These are phyloP conservation scores for Chrysemys picta DNA, from an alignment of 2,113 vertebrate species.

Conservation along the genomic window DNA sequence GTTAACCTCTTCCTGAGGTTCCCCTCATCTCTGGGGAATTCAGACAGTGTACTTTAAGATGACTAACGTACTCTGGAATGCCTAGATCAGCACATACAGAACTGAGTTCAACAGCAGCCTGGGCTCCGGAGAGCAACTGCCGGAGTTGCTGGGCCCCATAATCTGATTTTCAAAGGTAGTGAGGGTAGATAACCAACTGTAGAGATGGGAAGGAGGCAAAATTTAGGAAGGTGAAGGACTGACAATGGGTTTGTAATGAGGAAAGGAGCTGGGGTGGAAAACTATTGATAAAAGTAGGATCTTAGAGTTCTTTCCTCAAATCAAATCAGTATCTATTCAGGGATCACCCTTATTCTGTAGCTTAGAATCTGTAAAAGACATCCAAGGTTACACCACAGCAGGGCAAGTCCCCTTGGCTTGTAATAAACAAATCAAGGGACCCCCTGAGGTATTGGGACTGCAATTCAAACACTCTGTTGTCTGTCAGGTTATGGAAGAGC, in stretches of 20 bases:
- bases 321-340: slow-evolving; percentile 50
- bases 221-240: slow-evolving; percentile 55
- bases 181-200: slow-evolving; percentile 52
- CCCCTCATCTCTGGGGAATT: not conserved
- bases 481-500: slow-evolving; percentile 22
- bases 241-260: slow-evolving; percentile 55
- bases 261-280: slow-evolving; percentile 32
- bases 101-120: slow-evolving; percentile 5
- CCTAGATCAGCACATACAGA: not conserved
- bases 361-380: slow-evolving; percentile 39
- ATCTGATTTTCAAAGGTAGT: slow-evolving; percentile 55
- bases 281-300: slow-evolving; percentile 3
- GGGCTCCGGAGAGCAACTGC: slow-evolving; percentile 18
- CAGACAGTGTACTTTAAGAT: not conserved
- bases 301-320: slow-evolving; percentile 51
- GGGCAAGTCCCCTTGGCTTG: slow-evolving; percentile 3
- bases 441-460: slow-evolving; percentile 5
- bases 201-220: slow-evolving; percentile 27
- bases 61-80: not conserved
- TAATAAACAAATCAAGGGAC: slow-evolving; percentile 38
- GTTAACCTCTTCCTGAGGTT: not conserved
- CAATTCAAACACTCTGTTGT: slow-evolving; percentile 22
- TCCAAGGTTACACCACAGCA: slow-evolving; percentile 42
- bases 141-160: not conserved
- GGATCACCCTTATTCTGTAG: not conserved